phyloP scores from a whole-genome alignment of 2,113 vertebrate species.

The Nothocercus julius region DNA sequence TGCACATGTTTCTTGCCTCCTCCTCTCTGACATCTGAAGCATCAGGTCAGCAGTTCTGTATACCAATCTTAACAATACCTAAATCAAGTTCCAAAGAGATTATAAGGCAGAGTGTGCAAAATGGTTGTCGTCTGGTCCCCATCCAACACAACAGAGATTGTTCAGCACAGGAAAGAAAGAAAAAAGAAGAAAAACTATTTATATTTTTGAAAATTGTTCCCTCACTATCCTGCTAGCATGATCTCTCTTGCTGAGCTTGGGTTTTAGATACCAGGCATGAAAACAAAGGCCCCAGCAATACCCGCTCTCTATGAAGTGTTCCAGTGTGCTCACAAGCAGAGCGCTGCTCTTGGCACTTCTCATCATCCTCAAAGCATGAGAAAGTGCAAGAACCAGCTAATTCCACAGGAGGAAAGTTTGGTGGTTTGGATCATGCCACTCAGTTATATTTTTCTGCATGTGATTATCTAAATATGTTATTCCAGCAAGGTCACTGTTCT shows the following conservation, averaged over 20 bases:
- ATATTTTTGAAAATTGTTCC: neutral
- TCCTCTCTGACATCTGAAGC: neutral
- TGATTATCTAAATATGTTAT: neutral
- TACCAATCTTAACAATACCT: neutral
- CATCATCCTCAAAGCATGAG: no score
- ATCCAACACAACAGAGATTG: neutral
- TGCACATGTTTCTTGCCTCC: neutral
- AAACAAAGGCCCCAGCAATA: neutral
- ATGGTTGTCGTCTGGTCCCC: neutral
- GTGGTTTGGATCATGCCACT: neutral
- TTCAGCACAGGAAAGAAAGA: neutral
- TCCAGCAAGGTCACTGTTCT: neutral
- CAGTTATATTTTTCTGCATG: neutral
- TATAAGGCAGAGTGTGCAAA: neutral
- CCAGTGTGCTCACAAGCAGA: neutral
- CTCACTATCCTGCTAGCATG: neutral
- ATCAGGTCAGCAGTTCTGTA: neutral
- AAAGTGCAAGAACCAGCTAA: neutral
- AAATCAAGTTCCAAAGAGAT: neutral
- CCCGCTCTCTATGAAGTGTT: neutral
- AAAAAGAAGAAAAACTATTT: neutral
- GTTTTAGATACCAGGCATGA: neutral
- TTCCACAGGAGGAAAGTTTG: neutral
- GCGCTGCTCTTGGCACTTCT: neutral
- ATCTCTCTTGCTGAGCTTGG: neutral